A percentile compares a stretch with the other conserved stretches of the same genome.
phyloP scores from a whole-genome alignment of 2,888 invertebrate genomes.

The Deroplatys truncata region DNA sequence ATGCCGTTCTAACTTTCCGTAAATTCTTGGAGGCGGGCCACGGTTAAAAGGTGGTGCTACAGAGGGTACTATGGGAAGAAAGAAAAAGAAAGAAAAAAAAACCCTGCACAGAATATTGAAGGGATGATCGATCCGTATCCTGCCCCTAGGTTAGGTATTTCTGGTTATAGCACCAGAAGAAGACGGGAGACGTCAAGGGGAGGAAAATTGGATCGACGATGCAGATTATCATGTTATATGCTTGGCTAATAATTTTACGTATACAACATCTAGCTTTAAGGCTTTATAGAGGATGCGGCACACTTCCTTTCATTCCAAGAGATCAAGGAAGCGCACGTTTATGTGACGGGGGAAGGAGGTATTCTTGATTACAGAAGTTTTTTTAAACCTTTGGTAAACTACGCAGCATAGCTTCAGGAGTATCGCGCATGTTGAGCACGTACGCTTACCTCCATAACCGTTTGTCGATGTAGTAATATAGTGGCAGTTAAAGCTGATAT shows the following conservation, averaged over 20 bases:
- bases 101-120: not conserved
- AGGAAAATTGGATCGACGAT: not conserved
- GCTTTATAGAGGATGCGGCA: not conserved
- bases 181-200: not conserved
- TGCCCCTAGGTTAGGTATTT: not conserved
- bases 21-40: not conserved
- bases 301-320: not conserved
- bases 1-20: not conserved
- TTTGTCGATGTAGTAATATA: too few relatives aligned
- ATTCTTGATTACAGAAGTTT: not conserved
- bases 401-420: too few relatives aligned
- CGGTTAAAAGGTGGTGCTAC: not conserved
- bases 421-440: too few relatives aligned
- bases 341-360: not conserved
- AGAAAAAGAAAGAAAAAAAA: not conserved
- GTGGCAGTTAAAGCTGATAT: too few relatives aligned
- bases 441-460: too few relatives aligned
- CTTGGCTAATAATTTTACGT: not conserved
- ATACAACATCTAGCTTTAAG: not conserved
- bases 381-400: too few relatives aligned
- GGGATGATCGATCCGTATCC: not conserved
- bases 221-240: not conserved
- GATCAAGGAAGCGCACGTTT: not conserved
- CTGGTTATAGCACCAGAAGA: not conserved
- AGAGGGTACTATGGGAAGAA: not conserved